phyloP scores from a whole-genome alignment of 1,140 invertebrate genomes.

The Leptestheria dahalacensis region DNA sequence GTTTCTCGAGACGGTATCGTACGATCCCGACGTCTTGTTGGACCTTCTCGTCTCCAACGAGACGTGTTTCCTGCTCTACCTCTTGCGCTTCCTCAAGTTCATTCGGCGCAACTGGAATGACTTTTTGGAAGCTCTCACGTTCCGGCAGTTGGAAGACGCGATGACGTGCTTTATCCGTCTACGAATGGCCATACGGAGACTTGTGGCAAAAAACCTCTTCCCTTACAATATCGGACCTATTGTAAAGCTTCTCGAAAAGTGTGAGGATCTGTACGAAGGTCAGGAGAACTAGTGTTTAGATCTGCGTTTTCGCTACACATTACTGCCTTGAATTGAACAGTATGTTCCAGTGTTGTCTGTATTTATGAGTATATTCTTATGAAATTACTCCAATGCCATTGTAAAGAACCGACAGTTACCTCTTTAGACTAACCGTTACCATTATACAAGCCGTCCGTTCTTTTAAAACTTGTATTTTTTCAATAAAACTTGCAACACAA shows the following conservation, averaged over 20 bases:
- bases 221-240: slow-evolving; percentile 82
- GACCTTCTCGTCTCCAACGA: slow-evolving; percentile 81
- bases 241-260: slow-evolving; percentile 61
- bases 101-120: slow-evolving; percentile 65
- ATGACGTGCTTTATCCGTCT: slow-evolving; percentile 68
- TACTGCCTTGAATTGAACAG: too few species aligned
- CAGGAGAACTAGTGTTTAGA: slow-evolving; percentile 34
- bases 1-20: slow-evolving; percentile 63
- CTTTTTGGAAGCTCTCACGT: slow-evolving; percentile 45
- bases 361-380: too few species aligned
- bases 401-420: too few species aligned
- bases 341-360: too few species aligned
- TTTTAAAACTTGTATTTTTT: too few species aligned
- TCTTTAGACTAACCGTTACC: too few species aligned
- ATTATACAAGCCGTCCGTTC: too few species aligned
- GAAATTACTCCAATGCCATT: too few species aligned
- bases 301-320: not conserved
- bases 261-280: slow-evolving; percentile 69
- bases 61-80: slow-evolving; percentile 74
- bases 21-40: slow-evolving; percentile 62
- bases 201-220: slow-evolving; percentile 66
- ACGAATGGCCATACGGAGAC: slow-evolving; percentile 57
- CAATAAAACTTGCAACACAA: too few species aligned
- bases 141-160: slow-evolving; percentile 54
- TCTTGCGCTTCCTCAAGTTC: slow-evolving; percentile 71